A percentile compares a stretch with the other conserved stretches of the same genome.
phyloP scores from a whole-genome alignment of 37 sponge, comb jelly and placozoan genomes.

The Theonella swinhoei region DNA sequence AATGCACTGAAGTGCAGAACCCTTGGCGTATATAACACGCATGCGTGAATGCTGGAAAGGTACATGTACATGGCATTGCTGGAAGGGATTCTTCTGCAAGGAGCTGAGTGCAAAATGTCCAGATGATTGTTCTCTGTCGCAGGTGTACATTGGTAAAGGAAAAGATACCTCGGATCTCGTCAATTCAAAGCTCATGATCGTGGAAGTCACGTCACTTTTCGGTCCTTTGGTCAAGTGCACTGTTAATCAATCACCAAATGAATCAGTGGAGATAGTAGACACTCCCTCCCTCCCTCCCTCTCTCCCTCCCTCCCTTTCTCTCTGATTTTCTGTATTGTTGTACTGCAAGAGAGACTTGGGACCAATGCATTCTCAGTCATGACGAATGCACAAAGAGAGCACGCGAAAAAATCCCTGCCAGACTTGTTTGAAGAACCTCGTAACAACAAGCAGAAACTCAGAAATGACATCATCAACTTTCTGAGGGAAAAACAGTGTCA shows the following conservation, averaged over 20 bases:
- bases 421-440: neutral
- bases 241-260: neutral
- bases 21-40: no score
- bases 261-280: no score
- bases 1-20: no score
- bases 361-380: constrained; percentile 10
- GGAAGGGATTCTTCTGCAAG: no score
- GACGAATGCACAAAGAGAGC: constrained; percentile 2
- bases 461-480: constrained; percentile 8
- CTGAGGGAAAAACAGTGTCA: constrained; percentile 1
- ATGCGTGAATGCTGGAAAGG: no score
- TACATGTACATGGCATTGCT: no score
- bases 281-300: no score
- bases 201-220: neutral
- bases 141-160: neutral
- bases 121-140: no score
- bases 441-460: neutral
- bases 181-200: neutral
- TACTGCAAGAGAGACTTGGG: neutral
- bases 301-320: no score
- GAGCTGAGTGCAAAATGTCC: no score
- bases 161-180: constrained; percentile 7
- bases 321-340: neutral
- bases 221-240: neutral
- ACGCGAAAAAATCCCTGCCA: neutral